A percentile compares a stretch with the other conserved stretches of the same genome.
These are phyloP conservation scores for Macroramphosus scolopax DNA, from an alignment of 2,797 vertebrate species.

Conservation along the genomic window DNA sequence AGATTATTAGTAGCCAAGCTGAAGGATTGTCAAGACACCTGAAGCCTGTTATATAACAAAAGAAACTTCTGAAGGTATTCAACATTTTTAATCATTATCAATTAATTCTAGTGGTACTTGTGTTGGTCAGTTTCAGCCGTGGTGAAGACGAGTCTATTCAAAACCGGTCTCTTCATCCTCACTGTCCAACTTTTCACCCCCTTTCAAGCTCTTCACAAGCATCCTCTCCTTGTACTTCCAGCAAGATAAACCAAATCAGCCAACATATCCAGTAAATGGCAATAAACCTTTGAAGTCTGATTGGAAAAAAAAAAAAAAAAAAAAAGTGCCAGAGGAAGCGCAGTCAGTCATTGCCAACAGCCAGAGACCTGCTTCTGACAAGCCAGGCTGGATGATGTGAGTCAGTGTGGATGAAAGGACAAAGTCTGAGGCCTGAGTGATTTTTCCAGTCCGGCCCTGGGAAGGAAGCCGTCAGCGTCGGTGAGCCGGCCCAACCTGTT, in stretches of 20 bases:
- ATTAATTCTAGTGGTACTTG: too few relatives aligned
- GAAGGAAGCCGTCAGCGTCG: too few relatives aligned
- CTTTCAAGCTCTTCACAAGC: too few relatives aligned
- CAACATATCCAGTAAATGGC: neutral
- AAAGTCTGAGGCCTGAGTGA: neutral
- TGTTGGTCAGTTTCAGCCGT: neutral
- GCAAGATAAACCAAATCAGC: too few relatives aligned
- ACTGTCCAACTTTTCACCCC: neutral
- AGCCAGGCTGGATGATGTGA: neutral
- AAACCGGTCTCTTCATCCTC: neutral
- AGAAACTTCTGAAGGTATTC: constrained; percentile 7
- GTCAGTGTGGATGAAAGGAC: neutral
- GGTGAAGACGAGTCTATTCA: neutral
- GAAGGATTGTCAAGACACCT: constrained; percentile 10
- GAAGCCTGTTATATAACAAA: constrained; percentile 2
- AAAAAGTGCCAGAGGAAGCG: neutral
- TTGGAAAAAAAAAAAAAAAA: neutral
- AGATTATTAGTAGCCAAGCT: constrained; percentile 1
- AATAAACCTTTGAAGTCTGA: neutral
- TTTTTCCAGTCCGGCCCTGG: too few relatives aligned
- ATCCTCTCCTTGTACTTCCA: neutral
- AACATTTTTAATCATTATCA: constrained; percentile 4
- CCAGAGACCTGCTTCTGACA: neutral
- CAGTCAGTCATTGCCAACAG: neutral
- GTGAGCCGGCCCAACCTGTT: too few relatives aligned